These are phyloP conservation scores for Neosalanx taihuensis DNA, from an alignment of 2,797 vertebrate genomes.

Conservation along the genomic window DNA sequence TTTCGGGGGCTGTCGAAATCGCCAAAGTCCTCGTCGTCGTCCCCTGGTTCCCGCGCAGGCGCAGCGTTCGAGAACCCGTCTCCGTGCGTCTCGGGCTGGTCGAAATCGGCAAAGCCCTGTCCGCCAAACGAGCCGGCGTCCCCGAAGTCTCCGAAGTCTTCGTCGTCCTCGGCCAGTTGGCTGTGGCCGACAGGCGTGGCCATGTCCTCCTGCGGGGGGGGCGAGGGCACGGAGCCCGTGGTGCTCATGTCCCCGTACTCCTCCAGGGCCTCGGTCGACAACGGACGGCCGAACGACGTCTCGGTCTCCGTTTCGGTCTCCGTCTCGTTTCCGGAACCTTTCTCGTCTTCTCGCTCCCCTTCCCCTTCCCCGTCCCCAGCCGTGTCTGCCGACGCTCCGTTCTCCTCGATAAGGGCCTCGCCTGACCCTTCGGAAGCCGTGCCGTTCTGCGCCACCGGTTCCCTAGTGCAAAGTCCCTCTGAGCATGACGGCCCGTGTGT, in stretches of 20 bases:
- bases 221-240: constrained; percentile 67
- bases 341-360: constrained; percentile 49
- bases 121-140: constrained; percentile 57
- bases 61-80: not conserved
- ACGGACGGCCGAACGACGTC: constrained; percentile 62
- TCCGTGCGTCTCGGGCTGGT: constrained; percentile 44
- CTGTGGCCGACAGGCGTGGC: constrained; percentile 64
- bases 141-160: constrained; percentile 76
- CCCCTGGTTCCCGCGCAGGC: not conserved
- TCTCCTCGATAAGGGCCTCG: constrained; percentile 24
- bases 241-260: constrained; percentile 85
- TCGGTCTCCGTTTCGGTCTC: constrained; percentile 63
- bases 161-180: constrained; percentile 69
- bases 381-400: constrained; percentile 18
- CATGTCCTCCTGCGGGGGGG: constrained; percentile 63
- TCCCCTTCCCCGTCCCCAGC: constrained; percentile 30
- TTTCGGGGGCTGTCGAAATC: constrained; percentile 72
- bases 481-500: constrained; percentile 21
- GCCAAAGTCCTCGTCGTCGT: constrained; percentile 74
- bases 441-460: constrained; percentile 35
- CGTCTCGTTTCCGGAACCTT: constrained; percentile 53
- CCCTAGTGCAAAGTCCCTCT: constrained; percentile 42
- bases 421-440: constrained; percentile 26
- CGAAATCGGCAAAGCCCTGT: constrained; percentile 65
- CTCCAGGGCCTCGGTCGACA: constrained; percentile 74